A percentile compares a stretch with the other conserved stretches of the same genome.
Conservation (phyloP, 1,140 invertebrate genomes). For the Megalopta genalis region DNA sequence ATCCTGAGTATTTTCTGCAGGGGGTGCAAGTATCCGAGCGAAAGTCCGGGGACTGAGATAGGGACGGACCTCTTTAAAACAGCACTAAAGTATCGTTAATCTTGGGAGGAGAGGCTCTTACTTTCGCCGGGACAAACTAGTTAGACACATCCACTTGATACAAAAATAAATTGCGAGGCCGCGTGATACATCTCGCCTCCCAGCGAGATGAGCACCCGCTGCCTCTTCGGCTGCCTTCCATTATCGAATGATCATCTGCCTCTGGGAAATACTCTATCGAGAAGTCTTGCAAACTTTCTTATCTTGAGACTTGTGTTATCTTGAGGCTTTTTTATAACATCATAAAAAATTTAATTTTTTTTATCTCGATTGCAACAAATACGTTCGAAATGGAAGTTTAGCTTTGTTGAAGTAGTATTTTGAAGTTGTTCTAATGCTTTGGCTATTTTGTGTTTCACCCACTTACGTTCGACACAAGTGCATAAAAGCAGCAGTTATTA, state of each 20-base stretch:
- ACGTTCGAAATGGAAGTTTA: no score
- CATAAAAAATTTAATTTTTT: no score
- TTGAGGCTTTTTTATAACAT: no score
- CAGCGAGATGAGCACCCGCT: background rate
- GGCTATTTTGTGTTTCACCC: no score
- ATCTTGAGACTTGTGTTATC: no score
- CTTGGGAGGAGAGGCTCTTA: constrained; percentile 74
- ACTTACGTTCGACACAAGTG: no score
- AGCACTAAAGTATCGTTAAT: constrained; percentile 79
- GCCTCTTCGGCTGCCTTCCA: background rate
- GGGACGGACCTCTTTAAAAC: constrained; percentile 75
- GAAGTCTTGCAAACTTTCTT: background rate
- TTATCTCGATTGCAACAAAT: no score
- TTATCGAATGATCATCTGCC: constrained; percentile 8
- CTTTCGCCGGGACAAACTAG: constrained; percentile 77
- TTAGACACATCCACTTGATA: constrained; percentile 78
- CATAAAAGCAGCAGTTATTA: no score
- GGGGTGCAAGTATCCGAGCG: constrained; percentile 50
- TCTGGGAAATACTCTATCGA: background rate
- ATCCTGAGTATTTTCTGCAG: constrained; percentile 54
- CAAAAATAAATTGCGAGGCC: constrained; percentile 78
- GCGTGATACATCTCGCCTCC: constrained; percentile 71
- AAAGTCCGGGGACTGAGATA: constrained; percentile 42
- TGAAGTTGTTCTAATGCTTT: no score
- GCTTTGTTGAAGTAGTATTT: no score